phyloP scores from a whole-genome alignment of 1,140 invertebrate genomes.

The Chironomus tepperi region DNA sequence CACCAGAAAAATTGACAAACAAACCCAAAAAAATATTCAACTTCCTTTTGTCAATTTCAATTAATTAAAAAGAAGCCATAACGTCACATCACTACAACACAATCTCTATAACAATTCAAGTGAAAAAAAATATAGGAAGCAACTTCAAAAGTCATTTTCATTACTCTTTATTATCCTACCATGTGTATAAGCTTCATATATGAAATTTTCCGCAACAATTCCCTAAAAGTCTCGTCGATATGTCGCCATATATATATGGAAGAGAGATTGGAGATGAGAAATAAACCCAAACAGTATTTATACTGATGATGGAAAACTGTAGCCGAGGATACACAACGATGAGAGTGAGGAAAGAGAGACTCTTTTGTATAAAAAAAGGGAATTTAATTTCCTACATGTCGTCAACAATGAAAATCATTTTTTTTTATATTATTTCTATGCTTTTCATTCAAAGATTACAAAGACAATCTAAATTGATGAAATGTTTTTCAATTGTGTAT shows the following conservation, averaged over 20 bases:
- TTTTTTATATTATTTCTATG: too few species aligned
- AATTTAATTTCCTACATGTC: constrained; percentile 23
- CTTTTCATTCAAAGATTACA: neutral
- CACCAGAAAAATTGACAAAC: too few species aligned
- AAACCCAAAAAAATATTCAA: too few species aligned
- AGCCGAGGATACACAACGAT: neutral
- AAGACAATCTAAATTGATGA: neutral
- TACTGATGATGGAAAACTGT: neutral
- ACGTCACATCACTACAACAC: too few species aligned
- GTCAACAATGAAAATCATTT: neutral
- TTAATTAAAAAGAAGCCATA: too few species aligned
- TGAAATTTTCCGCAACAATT: constrained; percentile 13
- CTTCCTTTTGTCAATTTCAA: too few species aligned
- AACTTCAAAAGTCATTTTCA: neutral
- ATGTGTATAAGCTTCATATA: neutral
- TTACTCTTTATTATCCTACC: neutral
- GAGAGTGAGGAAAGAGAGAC: neutral
- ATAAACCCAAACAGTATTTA: too few species aligned
- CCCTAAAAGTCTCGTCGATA: constrained; percentile 9
- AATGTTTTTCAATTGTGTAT: neutral
- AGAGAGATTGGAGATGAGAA: neutral
- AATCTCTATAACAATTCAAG: too few species aligned
- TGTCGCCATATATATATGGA: neutral
- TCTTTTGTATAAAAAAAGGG: neutral
- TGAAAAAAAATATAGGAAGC: too few species aligned